Evolutionary conservation across 2,113 vertebrate genomes (phyloP).

Genomic region (Ictalurus furcatus): DNA sequence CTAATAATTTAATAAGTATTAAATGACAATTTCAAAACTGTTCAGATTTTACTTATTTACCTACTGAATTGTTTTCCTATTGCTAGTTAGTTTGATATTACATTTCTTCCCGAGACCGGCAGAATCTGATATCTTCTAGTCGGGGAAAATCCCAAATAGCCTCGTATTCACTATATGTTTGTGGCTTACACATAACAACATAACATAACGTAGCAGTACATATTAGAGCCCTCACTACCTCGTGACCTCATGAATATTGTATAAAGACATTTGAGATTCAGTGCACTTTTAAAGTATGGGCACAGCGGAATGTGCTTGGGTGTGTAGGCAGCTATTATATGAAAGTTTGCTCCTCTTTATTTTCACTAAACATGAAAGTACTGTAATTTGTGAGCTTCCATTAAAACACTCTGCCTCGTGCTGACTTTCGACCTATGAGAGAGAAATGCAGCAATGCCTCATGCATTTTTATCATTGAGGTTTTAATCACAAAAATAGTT

Average conservation of each 20-base stretch:
- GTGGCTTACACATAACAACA: no score
- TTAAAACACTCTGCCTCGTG: neutral
- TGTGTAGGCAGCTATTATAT: neutral
- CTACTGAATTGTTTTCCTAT: neutral
- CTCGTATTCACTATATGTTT: no score
- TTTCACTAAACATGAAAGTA: neutral
- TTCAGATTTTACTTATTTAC: neutral
- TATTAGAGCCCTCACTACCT: neutral
- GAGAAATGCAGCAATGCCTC: neutral
- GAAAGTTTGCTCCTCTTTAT: neutral
- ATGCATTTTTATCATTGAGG: neutral
- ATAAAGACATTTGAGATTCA: neutral
- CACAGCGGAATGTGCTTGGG: neutral
- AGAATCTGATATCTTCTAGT: neutral
- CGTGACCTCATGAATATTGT: neutral
- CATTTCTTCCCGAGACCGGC: neutral
- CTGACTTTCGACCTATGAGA: neutral
- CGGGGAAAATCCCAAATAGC: neutral
- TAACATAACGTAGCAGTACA: neutral
- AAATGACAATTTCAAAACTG: neutral
- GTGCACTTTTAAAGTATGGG: neutral
- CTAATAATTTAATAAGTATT: no score
- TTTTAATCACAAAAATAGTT: neutral
- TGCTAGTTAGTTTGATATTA: neutral
- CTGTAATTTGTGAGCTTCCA: neutral